phyloP scores from a whole-genome alignment of 1,140 invertebrate species.

The Metaphire vulgaris region DNA sequence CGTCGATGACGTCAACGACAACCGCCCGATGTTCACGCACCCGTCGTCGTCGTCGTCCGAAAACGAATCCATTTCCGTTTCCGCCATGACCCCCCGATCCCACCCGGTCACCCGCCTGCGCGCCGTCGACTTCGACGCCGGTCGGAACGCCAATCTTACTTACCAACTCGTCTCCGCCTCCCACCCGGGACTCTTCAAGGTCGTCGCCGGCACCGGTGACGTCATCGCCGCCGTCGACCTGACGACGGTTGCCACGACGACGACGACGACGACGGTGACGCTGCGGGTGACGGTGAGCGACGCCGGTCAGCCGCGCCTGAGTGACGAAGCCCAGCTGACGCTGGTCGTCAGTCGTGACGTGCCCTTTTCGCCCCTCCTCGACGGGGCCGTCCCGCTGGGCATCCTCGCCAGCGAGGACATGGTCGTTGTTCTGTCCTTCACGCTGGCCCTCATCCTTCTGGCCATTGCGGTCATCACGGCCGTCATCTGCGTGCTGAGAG shows the following conservation, averaged over 20 bases:
- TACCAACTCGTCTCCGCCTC: neutral
- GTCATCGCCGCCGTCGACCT: neutral
- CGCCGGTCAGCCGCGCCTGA: conserved; percentile 18
- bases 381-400: neutral
- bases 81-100: conserved; percentile 6
- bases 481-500: conserved; percentile 4
- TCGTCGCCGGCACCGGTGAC: conserved; percentile 6
- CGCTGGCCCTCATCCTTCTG: conserved; percentile 13
- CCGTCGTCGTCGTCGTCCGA: too few species aligned
- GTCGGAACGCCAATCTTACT: conserved; percentile 21
- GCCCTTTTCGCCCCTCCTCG: conserved; percentile 4
- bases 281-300: conserved; percentile 11
- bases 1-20: conserved; percentile 30
- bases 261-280: neutral
- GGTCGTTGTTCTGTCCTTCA: conserved; percentile 15
- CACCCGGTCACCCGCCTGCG: conserved; percentile 8
- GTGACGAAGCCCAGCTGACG: conserved; percentile 5
- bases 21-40: conserved; percentile 25
- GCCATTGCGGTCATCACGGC: conserved; percentile 12
- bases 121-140: conserved; percentile 22
- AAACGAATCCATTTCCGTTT: conserved; percentile 24
- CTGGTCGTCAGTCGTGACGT: conserved; percentile 11
- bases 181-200: neutral
- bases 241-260: too few species aligned
- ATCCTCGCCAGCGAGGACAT: conserved; percentile 22